phyloP scores from a whole-genome alignment of 2,888 invertebrate genomes.

The Philonicus albiceps region DNA sequence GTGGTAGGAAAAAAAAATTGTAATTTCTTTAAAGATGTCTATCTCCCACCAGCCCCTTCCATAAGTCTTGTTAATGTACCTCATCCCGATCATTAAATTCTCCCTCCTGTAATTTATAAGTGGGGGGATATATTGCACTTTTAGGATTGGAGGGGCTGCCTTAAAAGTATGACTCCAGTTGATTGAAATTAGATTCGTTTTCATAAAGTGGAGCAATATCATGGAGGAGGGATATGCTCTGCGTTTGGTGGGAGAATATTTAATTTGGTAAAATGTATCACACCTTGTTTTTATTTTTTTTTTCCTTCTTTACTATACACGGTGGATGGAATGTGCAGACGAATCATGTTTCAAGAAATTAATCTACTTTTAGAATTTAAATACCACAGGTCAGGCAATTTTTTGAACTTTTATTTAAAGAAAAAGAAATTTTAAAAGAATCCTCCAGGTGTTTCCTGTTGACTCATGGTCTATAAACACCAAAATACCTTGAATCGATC shows the following conservation, averaged over 20 bases:
- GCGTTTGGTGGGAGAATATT: background rate
- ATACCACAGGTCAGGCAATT: background rate
- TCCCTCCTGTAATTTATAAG: background rate
- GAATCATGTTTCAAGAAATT: background rate
- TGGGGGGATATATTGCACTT: background rate
- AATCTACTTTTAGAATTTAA: background rate
- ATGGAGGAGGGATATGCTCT: slow-evolving; percentile 10
- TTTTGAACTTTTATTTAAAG: background rate
- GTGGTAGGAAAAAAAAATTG: slow-evolving; percentile 30
- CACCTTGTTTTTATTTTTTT: background rate
- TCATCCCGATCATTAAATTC: background rate
- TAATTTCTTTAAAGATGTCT: background rate
- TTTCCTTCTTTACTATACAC: background rate
- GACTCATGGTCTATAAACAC: background rate
- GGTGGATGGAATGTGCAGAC: background rate
- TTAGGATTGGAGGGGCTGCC: background rate
- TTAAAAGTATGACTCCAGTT: background rate
- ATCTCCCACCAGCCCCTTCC: slow-evolving; percentile 8
- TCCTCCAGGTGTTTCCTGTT: slow-evolving; percentile 27
- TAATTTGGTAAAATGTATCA: background rate
- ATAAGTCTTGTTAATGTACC: background rate
- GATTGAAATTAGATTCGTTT: background rate
- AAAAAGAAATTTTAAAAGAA: background rate
- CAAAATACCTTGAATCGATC: background rate
- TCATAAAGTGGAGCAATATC: background rate